Conservation (phyloP, 1,140 invertebrate genomes). For the Heliconius hewitsoni region DNA sequence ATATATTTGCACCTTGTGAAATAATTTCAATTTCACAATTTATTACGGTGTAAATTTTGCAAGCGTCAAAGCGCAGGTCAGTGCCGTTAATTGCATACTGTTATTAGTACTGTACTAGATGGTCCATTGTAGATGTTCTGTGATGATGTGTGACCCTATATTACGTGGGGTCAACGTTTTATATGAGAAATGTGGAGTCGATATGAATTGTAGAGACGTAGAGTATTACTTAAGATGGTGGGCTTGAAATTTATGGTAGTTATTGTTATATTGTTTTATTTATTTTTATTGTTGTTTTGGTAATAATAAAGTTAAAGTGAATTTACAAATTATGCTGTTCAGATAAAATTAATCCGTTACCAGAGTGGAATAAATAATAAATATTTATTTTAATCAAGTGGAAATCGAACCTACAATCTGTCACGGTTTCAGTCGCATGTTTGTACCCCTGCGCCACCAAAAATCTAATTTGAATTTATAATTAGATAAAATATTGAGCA, state of each 20-base stretch:
- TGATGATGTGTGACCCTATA: constrained; percentile 29
- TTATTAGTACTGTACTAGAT: constrained; percentile 35
- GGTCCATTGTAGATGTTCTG: constrained; percentile 35
- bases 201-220: constrained; percentile 13
- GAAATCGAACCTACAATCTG: too few relatives aligned
- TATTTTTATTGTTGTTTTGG: neutral
- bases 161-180: constrained; percentile 33
- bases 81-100: constrained; percentile 36
- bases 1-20: neutral
- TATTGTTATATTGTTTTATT: neutral
- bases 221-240: neutral
- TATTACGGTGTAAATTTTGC: constrained; percentile 35
- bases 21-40: constrained; percentile 26
- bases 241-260: neutral
- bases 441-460: too few relatives aligned
- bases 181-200: constrained; percentile 28
- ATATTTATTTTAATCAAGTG: too few relatives aligned
- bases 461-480: too few relatives aligned
- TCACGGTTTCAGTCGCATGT: too few relatives aligned
- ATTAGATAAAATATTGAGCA: too few relatives aligned
- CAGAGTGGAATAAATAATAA: too few relatives aligned
- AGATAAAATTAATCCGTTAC: too few relatives aligned
- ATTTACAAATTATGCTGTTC: too few relatives aligned
- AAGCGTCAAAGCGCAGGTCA: constrained; percentile 30
- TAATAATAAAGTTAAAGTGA: neutral